Evolutionary conservation across 2,797 vertebrate species (phyloP).

Genomic region (Coranthus polyacanthus): DNA sequence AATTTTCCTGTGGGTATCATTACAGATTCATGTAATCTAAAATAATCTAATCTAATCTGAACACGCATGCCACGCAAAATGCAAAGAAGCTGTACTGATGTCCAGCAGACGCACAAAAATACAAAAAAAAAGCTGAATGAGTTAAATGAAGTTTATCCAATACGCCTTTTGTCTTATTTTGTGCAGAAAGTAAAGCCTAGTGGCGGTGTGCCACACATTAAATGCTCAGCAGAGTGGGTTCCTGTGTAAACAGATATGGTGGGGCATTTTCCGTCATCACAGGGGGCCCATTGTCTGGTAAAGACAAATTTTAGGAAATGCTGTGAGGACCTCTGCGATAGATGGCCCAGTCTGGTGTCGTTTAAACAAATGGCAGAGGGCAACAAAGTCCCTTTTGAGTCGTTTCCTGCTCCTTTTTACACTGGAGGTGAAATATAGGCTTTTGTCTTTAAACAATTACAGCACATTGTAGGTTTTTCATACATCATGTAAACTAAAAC

Average conservation of each 20-base stretch:
- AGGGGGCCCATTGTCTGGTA: constrained; percentile 69
- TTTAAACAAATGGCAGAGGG: constrained; percentile 20
- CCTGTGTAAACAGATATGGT: constrained; percentile 57
- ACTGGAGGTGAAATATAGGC: constrained; percentile 30
- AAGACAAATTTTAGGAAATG: constrained; percentile 66
- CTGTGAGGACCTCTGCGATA: constrained; percentile 38
- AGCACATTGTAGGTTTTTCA: constrained; percentile 8
- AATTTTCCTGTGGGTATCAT: constrained; percentile 20
- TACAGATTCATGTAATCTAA: constrained; percentile 34
- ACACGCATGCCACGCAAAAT: constrained; percentile 12
- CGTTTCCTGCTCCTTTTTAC: constrained; percentile 57
- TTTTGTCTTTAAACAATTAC: constrained; percentile 50
- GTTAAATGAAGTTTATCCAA: constrained; percentile 1
- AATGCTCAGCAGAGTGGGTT: constrained; percentile 41
- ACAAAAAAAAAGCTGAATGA: background rate
- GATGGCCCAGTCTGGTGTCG: constrained; percentile 13
- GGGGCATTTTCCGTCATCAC: constrained; percentile 50
- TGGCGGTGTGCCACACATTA: constrained; percentile 43
- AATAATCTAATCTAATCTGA: constrained; percentile 15
- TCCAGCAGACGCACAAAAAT: background rate
- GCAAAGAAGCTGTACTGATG: constrained; percentile 3
- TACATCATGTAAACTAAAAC: constrained; percentile 7
- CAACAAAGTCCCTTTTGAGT: constrained; percentile 58
- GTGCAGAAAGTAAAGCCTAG: background rate
- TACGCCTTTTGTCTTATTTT: constrained; percentile 2